Evolutionary conservation across 2,797 vertebrate genomes (phyloP).

Genomic region (Buceros bicornis): DNA sequence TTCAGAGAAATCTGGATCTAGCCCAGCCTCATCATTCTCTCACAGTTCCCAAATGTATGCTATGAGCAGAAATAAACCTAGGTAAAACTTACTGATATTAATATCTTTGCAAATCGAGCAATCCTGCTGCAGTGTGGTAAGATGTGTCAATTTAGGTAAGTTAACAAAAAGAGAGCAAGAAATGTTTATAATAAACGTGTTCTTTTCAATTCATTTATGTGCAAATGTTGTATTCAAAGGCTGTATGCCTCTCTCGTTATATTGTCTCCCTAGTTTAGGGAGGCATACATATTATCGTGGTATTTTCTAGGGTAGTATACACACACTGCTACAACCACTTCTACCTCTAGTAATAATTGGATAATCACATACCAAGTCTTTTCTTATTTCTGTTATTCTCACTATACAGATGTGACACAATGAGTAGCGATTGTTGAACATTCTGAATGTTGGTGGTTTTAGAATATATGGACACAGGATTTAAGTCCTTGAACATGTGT

Average conservation of each 20-base stretch:
- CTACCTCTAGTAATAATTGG: background rate
- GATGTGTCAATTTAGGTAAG: background rate
- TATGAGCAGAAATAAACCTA: slow-evolving; percentile 7
- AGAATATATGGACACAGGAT: background rate
- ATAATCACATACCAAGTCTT: background rate
- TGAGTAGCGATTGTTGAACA: background rate
- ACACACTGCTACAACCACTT: background rate
- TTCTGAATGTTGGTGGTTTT: background rate
- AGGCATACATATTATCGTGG: background rate
- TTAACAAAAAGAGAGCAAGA: background rate
- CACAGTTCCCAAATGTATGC: background rate
- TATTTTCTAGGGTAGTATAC: background rate
- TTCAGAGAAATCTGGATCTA: background rate
- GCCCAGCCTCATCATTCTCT: background rate
- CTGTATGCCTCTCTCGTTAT: background rate
- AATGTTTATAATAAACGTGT: background rate
- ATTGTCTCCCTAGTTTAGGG: background rate
- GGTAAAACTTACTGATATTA: background rate
- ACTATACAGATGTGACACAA: background rate
- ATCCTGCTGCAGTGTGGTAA: background rate
- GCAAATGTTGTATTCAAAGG: background rate
- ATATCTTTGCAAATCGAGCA: background rate
- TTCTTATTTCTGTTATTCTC: background rate
- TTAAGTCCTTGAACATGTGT: background rate
- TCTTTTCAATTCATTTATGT: slow-evolving; percentile 15